phyloP scores from a whole-genome alignment of 2,113 vertebrate species.

The Galeopterus variegatus region DNA sequence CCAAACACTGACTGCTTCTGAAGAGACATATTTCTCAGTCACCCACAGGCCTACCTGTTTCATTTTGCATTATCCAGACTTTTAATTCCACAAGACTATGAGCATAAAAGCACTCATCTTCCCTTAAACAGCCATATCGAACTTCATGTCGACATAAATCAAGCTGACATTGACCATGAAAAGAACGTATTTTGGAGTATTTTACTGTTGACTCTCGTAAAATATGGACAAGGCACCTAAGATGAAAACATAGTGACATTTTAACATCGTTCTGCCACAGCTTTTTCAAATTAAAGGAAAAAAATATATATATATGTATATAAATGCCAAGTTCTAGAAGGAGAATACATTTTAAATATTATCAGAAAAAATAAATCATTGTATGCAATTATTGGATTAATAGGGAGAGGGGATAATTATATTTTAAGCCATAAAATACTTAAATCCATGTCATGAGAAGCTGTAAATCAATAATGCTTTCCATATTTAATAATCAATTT shows the following conservation, averaged over 20 bases:
- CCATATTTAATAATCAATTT: neutral
- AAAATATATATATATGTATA: neutral
- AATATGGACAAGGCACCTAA: conserved; percentile 98
- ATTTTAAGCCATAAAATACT: neutral
- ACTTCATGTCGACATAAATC: conserved; percentile 98
- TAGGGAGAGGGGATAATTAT: neutral
- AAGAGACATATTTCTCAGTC: rapidly evolving
- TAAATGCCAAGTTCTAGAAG: neutral
- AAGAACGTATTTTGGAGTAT: conserved; percentile 96
- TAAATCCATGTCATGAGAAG: neutral
- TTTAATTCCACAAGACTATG: conserved; percentile 98
- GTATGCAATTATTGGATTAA: neutral
- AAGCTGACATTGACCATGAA: conserved; percentile 91
- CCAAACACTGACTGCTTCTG: neutral
- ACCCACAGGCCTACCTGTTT: conserved; percentile 89
- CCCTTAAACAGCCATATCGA: conserved; percentile 95
- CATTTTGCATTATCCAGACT: conserved; percentile 97
- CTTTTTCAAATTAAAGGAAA: neutral
- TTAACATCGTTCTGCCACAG: conserved; percentile 3
- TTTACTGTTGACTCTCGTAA: conserved; percentile 95
- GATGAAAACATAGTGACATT: conserved; percentile 40
- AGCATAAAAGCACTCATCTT: conserved; percentile 97
- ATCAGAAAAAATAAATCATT: conserved; percentile 25
- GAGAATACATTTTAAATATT: conserved; percentile 15
- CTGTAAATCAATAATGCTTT: conserved; percentile 39